phyloP scores from a whole-genome alignment of 2,113 vertebrate species.

The Astur gentilis region DNA sequence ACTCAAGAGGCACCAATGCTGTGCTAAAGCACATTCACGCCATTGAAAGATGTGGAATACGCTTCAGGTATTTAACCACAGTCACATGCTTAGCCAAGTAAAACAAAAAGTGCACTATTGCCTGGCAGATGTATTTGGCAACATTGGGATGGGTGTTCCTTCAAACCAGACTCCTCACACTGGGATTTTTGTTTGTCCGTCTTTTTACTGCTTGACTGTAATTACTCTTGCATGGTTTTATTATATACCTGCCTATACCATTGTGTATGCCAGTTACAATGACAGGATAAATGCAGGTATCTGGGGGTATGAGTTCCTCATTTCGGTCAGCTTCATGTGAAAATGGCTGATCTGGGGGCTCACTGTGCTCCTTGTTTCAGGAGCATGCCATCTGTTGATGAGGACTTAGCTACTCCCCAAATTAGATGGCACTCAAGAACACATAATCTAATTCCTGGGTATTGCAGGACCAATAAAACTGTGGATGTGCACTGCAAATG shows the following conservation, averaged over 20 bases:
- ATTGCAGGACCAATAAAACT: background rate
- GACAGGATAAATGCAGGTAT: background rate
- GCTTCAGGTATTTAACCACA: background rate
- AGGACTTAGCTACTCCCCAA: background rate
- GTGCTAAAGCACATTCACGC: background rate
- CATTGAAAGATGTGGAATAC: background rate
- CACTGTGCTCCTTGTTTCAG: background rate
- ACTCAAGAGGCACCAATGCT: background rate
- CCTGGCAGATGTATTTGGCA: background rate
- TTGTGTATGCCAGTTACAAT: background rate
- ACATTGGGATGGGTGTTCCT: background rate
- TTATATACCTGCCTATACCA: fast-evolving
- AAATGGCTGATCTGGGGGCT: background rate
- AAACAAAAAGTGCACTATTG: background rate
- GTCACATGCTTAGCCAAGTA: fast-evolving
- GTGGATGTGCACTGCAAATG: background rate
- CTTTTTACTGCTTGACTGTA: background rate
- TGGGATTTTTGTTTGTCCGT: background rate
- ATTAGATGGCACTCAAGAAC: background rate
- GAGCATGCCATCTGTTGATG: background rate
- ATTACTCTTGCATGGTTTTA: background rate
- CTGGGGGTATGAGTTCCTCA: background rate
- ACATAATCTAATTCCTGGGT: background rate
- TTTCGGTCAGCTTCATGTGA: background rate
- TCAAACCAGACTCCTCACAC: background rate